These are phyloP conservation scores for Amphipyra tragopoginis DNA, from an alignment of 2,888 invertebrate species.

Conservation along the genomic window DNA sequence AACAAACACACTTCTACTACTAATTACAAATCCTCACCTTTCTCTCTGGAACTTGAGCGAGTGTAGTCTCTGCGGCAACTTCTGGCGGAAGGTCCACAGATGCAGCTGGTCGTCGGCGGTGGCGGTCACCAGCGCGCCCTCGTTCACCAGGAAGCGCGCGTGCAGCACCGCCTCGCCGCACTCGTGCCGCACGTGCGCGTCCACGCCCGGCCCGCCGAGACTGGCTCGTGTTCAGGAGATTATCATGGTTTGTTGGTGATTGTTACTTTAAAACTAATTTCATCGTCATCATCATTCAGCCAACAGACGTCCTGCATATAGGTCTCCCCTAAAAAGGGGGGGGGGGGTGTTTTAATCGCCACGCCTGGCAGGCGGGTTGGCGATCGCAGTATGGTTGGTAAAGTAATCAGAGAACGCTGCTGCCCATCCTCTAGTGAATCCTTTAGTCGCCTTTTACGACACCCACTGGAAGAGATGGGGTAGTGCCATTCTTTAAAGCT, in stretches of 20 bases:
- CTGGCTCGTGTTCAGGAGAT: conserved; percentile 88
- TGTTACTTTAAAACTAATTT: too few relatives aligned
- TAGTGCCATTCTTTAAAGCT: too few relatives aligned
- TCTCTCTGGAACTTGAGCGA: conserved; percentile 99
- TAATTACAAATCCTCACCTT: conserved; percentile 88
- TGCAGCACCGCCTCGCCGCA: conserved; percentile 95
- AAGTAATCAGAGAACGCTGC: too few relatives aligned
- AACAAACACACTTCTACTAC: conserved; percentile 1
- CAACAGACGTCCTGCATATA: too few relatives aligned
- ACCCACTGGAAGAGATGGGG: too few relatives aligned
- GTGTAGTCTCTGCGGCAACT: conserved; percentile 98
- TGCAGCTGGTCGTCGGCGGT: conserved; percentile 99
- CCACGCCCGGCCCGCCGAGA: conserved; percentile 99
- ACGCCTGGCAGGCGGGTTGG: too few relatives aligned
- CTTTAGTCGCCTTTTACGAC: too few relatives aligned
- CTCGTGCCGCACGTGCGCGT: conserved; percentile 97
- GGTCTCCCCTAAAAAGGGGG: too few relatives aligned
- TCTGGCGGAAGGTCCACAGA: conserved; percentile 99
- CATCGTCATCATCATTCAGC: too few relatives aligned
- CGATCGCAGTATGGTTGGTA: too few relatives aligned
- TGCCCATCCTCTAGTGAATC: too few relatives aligned
- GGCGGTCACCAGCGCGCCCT: conserved; percentile 98
- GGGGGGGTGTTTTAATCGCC: too few relatives aligned
- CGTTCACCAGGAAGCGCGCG: conserved; percentile 98
- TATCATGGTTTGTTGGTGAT: neutral